phyloP scores from a whole-genome alignment of 1,140 invertebrate genomes.

The Zaprionus lachaisei region DNA sequence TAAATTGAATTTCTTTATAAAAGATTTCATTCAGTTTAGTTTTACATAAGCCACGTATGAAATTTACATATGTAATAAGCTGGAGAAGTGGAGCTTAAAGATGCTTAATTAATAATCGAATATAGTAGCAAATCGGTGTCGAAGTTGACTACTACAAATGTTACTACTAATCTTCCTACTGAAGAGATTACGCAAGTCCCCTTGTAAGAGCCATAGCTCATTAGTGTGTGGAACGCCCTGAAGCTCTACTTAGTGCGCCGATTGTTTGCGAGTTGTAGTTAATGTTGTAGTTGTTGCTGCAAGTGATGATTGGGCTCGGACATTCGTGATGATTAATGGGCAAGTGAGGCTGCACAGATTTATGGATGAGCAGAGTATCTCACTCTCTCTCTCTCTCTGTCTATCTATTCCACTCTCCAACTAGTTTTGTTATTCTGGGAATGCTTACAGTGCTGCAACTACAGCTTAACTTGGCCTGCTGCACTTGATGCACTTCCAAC shows the following conservation, averaged over 20 bases:
- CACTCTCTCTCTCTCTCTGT: background rate
- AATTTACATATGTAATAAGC: conserved; percentile 65
- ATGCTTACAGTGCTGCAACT: conserved; percentile 78
- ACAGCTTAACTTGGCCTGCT: conserved; percentile 22
- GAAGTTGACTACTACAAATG: conserved; percentile 52
- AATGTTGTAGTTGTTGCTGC: conserved; percentile 39
- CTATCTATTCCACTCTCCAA: conserved; percentile 6
- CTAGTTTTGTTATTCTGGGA: conserved; percentile 65
- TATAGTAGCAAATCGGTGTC: conserved; percentile 64
- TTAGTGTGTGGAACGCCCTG: conserved; percentile 60
- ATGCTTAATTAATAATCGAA: conserved; percentile 65
- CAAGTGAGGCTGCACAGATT: conserved; percentile 60
- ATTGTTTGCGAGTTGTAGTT: conserved; percentile 37
- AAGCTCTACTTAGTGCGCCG: conserved; percentile 65
- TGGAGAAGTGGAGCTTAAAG: conserved; percentile 42
- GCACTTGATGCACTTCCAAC: conserved; percentile 12
- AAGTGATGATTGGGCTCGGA: conserved; percentile 78
- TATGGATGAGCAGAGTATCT: conserved; percentile 61
- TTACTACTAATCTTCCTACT: conserved; percentile 50
- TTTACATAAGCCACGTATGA: conserved; percentile 18
- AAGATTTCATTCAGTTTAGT: background rate
- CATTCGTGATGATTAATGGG: conserved; percentile 79
- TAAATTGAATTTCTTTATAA: conserved; percentile 23
- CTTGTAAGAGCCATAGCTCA: conserved; percentile 66
- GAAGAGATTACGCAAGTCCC: conserved; percentile 65